A percentile compares a stretch with the other conserved stretches of the same genome.
These are phyloP conservation scores for Clusia tigrina DNA, from an alignment of 2,888 invertebrate species.

Conservation along the genomic window DNA sequence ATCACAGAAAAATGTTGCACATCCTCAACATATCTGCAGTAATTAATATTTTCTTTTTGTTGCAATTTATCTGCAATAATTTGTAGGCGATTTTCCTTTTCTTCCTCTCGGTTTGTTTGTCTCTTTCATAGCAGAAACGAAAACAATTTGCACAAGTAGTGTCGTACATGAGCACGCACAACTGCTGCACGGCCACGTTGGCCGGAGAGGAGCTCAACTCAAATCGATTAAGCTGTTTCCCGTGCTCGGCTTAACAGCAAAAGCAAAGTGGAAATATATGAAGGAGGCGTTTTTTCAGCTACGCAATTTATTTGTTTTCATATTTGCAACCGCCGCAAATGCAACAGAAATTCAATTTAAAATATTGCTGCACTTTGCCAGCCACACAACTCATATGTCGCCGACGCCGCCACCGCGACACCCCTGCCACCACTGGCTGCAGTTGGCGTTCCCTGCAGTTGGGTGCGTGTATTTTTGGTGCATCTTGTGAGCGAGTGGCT, in stretches of 20 bases:
- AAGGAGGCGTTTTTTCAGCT: conserved; percentile 13
- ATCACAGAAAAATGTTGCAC: conserved; percentile 5
- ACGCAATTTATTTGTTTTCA: conserved; percentile 24
- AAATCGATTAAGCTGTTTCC: conserved; percentile 60
- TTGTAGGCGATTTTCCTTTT: conserved; percentile 31
- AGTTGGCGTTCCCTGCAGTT: not conserved
- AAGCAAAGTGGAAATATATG: conserved; percentile 29
- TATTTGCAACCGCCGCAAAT: conserved; percentile 28
- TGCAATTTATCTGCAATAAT: conserved; percentile 55
- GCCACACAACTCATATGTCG: conserved; percentile 34
- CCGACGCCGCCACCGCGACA: no score
- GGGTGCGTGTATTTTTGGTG: not conserved
- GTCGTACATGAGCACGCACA: conserved; percentile 17
- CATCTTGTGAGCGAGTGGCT: not conserved
- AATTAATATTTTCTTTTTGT: conserved; percentile 32
- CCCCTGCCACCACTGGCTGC: no score
- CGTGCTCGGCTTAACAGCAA: not conserved
- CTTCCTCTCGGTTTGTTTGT: conserved; percentile 1
- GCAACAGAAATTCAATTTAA: conserved; percentile 53
- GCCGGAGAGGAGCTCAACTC: conserved; percentile 38
- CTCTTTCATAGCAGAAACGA: conserved; percentile 1
- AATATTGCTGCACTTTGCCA: conserved; percentile 55
- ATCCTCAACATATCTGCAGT: conserved; percentile 10
- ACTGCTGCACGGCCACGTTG: no score
- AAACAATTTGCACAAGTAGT: not conserved